Evolutionary conservation across 2,797 vertebrate species (phyloP), one percentile per base, ranked within the genome.

Genomic region (Ficedula albicollis): DNA sequence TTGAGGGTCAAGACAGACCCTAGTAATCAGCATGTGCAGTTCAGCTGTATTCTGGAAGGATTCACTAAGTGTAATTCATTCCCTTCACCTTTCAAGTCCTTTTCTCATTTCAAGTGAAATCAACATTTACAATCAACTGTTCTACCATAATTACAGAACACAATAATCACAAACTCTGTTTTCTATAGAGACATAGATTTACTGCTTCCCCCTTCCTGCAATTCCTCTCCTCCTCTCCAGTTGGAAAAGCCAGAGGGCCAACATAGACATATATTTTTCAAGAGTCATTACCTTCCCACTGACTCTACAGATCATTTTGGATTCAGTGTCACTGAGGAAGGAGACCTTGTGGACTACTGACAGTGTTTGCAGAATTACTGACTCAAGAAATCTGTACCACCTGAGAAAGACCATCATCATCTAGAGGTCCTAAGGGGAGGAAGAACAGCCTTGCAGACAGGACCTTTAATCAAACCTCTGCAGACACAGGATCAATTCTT

Each of bases 91-190:
- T 81, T 80, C n/a, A 77, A 49, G n/a, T 44, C 30, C 46, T 64
- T 27, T 82, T 41, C 66, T 75, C 29, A 29, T 70, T 81, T 80
- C 36, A 74, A 62, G 43, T 74, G 19, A 29, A 89, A 51, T 62
- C 59, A 39, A 70, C 75, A 76, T 85, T 92, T 92, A 93, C 70
- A 89, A 84, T 84, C 96, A 97, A 97, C 92, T 97, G 95, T 89
- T 96, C 83, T 36, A 34, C 34, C 81, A 78, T 91, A 94, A 97
- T 97, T 97, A 87, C 79, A 86, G 93, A 96, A 81, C 91, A 90
- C 60, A 95, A 96, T 87, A 70, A 91, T 92, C 91, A 90, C 76
- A 66, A 94, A 95, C 89, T 84, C 60, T 44, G 25, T 32, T 43
- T 93, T 58, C 84, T 68, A 43, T 5, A 78, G 58, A 80, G 52